Conservation (phyloP, 2,797 vertebrate species). For the Luscinia megarhynchos region DNA sequence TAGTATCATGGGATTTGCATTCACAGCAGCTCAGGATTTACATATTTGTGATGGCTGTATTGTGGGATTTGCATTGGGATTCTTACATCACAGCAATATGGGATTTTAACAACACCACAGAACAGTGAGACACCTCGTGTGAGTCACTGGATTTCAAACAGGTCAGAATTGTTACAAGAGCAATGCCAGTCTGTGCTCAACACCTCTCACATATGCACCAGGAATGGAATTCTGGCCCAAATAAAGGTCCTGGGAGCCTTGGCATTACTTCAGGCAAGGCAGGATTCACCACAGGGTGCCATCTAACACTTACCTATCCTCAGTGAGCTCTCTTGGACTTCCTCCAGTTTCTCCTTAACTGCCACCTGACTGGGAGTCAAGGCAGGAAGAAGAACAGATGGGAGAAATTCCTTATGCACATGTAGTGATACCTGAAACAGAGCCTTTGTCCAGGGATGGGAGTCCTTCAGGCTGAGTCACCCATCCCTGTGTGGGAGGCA, state of each 20-base stretch:
- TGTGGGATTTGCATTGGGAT: slow-evolving; percentile 49
- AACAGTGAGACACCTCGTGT: background rate
- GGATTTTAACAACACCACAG: background rate
- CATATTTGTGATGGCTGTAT: slow-evolving; percentile 35
- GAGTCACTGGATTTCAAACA: slow-evolving; percentile 13
- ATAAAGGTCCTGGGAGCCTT: background rate
- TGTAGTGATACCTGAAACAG: background rate
- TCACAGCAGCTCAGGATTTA: slow-evolving; percentile 55
- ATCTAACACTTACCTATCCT: background rate
- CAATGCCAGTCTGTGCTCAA: background rate
- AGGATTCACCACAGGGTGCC: background rate
- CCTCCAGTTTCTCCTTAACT: background rate
- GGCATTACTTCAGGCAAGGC: background rate
- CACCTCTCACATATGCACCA: background rate
- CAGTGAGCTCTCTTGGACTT: background rate
- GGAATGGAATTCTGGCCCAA: background rate
- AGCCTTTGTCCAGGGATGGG: background rate
- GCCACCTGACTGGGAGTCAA: background rate
- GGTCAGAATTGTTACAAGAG: background rate
- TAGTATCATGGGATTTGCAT: slow-evolving; percentile 50
- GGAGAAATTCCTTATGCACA: slow-evolving; percentile 9
- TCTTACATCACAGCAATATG: slow-evolving; percentile 10
- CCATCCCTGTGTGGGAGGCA: slow-evolving; percentile 33
- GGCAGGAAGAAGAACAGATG: slow-evolving; percentile 11
- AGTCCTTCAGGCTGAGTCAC: slow-evolving; percentile 52